A percentile compares a stretch with the other conserved stretches of the same genome.
These are phyloP conservation scores for Phalacrocorax carbo DNA, from an alignment of 2,113 vertebrate species.

Conservation along the genomic window DNA sequence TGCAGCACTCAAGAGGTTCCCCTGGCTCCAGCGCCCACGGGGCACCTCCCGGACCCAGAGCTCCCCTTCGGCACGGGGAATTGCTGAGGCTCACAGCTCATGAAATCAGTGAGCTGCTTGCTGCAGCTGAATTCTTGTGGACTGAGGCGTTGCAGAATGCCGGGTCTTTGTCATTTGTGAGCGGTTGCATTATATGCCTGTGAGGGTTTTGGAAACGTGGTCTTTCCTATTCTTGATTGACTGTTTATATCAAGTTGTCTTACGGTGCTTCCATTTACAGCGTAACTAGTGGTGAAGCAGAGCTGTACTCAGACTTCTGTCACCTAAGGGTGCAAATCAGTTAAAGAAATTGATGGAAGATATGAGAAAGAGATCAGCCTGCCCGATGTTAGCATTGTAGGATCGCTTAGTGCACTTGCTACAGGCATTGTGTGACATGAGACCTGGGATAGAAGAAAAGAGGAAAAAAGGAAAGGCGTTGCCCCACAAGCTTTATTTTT, in stretches of 20 bases:
- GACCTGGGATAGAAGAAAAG: not conserved
- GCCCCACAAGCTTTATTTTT: conserved; percentile 38
- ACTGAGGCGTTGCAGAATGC: not conserved
- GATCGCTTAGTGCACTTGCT: not conserved
- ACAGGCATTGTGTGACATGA: conserved; percentile 15
- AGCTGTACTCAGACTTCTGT: not conserved
- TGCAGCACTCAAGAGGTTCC: not conserved
- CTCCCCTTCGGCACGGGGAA: not conserved
- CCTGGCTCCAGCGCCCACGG: not conserved
- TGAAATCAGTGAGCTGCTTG: not conserved
- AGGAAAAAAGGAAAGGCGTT: conserved; percentile 50
- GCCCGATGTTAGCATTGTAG: not conserved
- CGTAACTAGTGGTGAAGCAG: not conserved
- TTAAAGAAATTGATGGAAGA: not conserved
- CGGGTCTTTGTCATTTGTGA: not conserved
- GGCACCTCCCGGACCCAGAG: not conserved
- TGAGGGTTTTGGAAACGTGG: fast-evolving
- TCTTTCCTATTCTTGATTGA: not conserved
- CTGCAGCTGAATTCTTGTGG: not conserved
- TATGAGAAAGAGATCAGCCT: not conserved
- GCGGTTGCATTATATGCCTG: not conserved
- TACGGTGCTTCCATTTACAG: not conserved
- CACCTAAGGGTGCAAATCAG: not conserved
- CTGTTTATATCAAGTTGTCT: not conserved
- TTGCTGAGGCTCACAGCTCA: not conserved